These are phyloP conservation scores for Morpho deidamia DNA, from an alignment of 2,888 invertebrate genomes.

Conservation along the genomic window DNA sequence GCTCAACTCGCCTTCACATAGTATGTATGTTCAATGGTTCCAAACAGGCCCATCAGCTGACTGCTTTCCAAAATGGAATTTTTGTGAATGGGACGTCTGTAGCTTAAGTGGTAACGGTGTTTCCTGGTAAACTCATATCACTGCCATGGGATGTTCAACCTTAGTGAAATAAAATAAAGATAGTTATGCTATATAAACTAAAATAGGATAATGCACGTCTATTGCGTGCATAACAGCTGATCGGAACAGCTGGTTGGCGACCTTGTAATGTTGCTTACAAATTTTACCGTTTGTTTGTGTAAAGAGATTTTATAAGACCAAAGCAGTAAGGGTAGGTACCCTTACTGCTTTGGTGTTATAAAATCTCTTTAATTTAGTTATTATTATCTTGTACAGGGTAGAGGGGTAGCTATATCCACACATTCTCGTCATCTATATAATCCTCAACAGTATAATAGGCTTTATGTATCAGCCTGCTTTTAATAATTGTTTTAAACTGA, in stretches of 20 bases:
- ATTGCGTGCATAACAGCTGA: slow-evolving; percentile 16
- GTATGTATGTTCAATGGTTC: slow-evolving; percentile 5
- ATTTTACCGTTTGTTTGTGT: too few species aligned
- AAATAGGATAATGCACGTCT: background rate
- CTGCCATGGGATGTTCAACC: background rate
- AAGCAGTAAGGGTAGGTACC: too few species aligned
- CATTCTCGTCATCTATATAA: too few species aligned
- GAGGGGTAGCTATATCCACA: too few species aligned
- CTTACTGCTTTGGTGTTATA: too few species aligned
- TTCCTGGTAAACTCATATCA: slow-evolving; percentile 3
- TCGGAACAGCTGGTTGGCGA: slow-evolving; percentile 18
- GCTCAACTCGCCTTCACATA: slow-evolving; percentile 19
- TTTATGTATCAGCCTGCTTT: too few species aligned
- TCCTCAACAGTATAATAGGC: too few species aligned
- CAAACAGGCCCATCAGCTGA: slow-evolving; percentile 27
- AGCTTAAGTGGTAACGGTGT: slow-evolving; percentile 19
- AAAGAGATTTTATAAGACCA: too few species aligned
- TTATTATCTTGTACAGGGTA: too few species aligned
- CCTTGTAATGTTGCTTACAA: slow-evolving; percentile 11
- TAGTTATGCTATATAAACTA: background rate
- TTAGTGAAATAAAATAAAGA: background rate
- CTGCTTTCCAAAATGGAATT: slow-evolving; percentile 26
- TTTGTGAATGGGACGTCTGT: slow-evolving; percentile 26
- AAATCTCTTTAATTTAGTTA: too few species aligned
- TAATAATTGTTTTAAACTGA: too few species aligned